A percentile compares a stretch with the other conserved stretches of the same genome.
Conservation (phyloP, 2,797 vertebrate species). For the Loriculus beryllinus region DNA sequence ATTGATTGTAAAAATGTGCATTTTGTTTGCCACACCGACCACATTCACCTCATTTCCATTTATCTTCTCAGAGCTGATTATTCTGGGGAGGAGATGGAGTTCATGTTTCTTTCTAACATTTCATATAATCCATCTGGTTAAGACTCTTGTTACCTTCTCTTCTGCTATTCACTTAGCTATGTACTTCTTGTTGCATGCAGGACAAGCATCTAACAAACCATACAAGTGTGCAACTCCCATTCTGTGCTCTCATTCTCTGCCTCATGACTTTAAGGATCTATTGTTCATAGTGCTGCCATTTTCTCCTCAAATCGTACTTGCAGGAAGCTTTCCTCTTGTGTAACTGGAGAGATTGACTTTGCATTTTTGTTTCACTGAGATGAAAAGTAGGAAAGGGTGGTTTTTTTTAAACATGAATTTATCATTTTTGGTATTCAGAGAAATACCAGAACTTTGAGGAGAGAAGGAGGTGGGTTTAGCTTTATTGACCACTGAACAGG, state of each 20-base stretch:
- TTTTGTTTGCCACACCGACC: background rate
- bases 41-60: background rate
- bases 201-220: background rate
- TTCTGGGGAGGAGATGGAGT: background rate
- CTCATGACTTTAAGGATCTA: background rate
- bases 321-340: background rate
- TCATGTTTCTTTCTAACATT: background rate
- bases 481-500: background rate
- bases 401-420: background rate
- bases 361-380: background rate
- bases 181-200: background rate
- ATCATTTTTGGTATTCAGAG: background rate
- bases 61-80: background rate
- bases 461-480: background rate
- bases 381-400: background rate
- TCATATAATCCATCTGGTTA: background rate
- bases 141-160: background rate
- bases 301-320: background rate
- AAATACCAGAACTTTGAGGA: background rate
- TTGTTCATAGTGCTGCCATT: background rate
- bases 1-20: background rate
- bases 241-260: background rate
- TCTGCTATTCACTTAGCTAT: background rate
- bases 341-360: background rate
- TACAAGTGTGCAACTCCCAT: fast-evolving